Base-by-base conservation (phyloP, 2,888 invertebrate species). In the Noctua pronuba region DNA sequence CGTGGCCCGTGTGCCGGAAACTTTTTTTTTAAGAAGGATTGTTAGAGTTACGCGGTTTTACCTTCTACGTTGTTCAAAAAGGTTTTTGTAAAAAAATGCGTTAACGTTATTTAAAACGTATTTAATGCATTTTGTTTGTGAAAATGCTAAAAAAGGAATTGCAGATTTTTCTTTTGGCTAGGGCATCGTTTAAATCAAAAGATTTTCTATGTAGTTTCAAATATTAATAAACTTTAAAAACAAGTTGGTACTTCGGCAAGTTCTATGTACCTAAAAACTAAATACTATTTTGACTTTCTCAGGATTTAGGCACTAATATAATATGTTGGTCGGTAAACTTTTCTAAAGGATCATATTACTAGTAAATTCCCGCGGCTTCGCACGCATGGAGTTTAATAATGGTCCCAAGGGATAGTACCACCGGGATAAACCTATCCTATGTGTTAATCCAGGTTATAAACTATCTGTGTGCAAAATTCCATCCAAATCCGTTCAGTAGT, bases 11-110 rank as follows among this genome's bases (percentile, higher is more conserved):
- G 62, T 16, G 31, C 18, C 18, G 60, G 55, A 44, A 79, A 70
- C 13, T n/a, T 35, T 72, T 73, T 41, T 73, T 79, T 71, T 24
- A 64, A 66, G 46, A 72, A 60, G 44, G 2, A 38, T 38, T 66
- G 44, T 44, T 71, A 35, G 58, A 60, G 46, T 55, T 38, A 44
- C 16, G 31, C 24, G 46, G 38, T 67, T 67, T 62, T 62, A 35
- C n/a, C 65, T 41, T 65, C 52, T 49, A 21, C 11, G 24, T 60
- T 60, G 21, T 49, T 1, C n/a, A 0, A 67, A 24, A 66, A 21
- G 0, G 0, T 77, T 52, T 49, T 60, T 60, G 18, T n/a, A 21
- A 49, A 77, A 58, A 28, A 55, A 41, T 52, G 49, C 16, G 49
- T 21, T 7, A 21, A 6, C 46, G 46, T 21, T 24, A 5, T 52